Conservation (phyloP, 2,888 invertebrate species). For the Formica aserva region DNA sequence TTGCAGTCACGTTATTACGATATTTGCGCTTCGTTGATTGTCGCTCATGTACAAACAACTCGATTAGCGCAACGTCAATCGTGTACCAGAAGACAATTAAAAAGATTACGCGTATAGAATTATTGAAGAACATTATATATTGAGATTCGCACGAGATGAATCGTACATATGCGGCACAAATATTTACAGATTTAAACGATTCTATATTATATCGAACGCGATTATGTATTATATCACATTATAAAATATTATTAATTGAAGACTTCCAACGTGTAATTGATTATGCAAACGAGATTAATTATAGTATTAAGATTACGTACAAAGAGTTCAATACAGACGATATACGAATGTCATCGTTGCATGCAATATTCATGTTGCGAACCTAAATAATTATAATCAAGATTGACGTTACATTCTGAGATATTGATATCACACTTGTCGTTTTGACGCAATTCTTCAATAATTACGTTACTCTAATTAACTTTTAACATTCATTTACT, state of each 20-base stretch:
- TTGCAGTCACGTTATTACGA: conserved; percentile 14
- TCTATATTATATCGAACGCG: neutral
- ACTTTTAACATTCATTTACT: neutral
- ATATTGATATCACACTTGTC: neutral
- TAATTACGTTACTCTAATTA: neutral
- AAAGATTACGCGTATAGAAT: neutral
- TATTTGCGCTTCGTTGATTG: conserved; percentile 27
- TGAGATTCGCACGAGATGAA: neutral
- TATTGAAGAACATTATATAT: neutral
- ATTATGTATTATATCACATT: neutral
- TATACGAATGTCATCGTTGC: conserved; percentile 6
- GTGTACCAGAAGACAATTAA: neutral
- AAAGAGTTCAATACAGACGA: neutral
- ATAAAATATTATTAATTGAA: conserved; percentile 5
- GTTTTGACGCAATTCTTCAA: neutral
- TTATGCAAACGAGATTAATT: conserved; percentile 13
- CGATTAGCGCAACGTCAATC: neutral
- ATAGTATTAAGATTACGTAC: neutral
- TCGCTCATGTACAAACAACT: neutral
- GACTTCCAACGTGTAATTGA: neutral
- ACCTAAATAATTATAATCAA: conserved; percentile 1
- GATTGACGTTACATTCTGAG: neutral
- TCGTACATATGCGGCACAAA: neutral
- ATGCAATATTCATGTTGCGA: neutral
- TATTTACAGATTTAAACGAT: neutral